Evolutionary conservation across 2,888 invertebrate genomes (phyloP).

Genomic region (Aplocera efformata): DNA sequence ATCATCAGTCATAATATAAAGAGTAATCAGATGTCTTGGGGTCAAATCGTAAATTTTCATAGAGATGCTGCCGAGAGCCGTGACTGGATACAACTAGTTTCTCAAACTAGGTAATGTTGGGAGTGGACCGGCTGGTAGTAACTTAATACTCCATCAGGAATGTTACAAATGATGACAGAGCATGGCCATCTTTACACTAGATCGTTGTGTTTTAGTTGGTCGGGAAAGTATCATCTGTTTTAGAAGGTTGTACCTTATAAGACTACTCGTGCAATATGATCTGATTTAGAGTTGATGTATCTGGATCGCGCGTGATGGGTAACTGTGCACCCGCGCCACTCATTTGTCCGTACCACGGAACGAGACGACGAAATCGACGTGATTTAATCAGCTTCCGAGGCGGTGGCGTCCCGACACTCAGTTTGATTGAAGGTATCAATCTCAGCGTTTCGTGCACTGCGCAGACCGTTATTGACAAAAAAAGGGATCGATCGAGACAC

Average conservation of each 20-base stretch:
- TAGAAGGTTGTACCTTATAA: constrained; percentile 20
- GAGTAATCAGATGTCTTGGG: constrained; percentile 38
- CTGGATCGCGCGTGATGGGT: constrained; percentile 64
- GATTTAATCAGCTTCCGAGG: constrained; percentile 73
- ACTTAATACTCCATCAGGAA: constrained; percentile 15
- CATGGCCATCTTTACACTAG: constrained; percentile 13
- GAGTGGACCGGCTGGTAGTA: constrained; percentile 15
- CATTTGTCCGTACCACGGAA: constrained; percentile 54
- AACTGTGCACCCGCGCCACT: constrained; percentile 61
- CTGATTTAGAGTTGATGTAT: constrained; percentile 47
- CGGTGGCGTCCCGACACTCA: constrained; percentile 64
- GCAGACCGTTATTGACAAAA: constrained; percentile 73
- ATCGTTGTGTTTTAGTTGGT: constrained; percentile 11
- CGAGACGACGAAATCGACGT: constrained; percentile 64
- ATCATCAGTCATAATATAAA: constrained; percentile 38
- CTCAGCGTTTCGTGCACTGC: constrained; percentile 69
- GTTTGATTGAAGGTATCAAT: constrained; percentile 76
- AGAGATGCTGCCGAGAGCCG: constrained; percentile 27
- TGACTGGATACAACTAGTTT: constrained; percentile 30
- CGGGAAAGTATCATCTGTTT: constrained; percentile 16
- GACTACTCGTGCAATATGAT: constrained; percentile 39
- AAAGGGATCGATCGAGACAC: constrained; percentile 72
- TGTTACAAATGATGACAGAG: constrained; percentile 17
- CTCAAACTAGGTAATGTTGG: constrained; percentile 21
- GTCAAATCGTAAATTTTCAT: constrained; percentile 40